Evolutionary conservation across 2,888 invertebrate species (phyloP).

Genomic region (Brachypalpus laphriformis): DNA sequence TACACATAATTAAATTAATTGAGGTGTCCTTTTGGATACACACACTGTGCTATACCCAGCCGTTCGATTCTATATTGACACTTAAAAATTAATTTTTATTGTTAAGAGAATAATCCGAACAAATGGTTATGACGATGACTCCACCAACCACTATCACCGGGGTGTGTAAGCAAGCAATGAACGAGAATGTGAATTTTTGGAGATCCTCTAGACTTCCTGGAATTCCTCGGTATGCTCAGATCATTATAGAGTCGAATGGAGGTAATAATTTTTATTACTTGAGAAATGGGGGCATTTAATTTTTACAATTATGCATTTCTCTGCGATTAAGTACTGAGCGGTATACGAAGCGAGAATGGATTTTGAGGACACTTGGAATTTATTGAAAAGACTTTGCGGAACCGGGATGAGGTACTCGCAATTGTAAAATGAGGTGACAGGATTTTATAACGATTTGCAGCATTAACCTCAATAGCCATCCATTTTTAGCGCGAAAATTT

Average conservation of each 20-base stretch:
- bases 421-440: too few relatives aligned
- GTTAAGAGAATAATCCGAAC: conserved; percentile 57
- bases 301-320: conserved; percentile 5
- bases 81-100: conserved; percentile 74
- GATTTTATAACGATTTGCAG: too few relatives aligned
- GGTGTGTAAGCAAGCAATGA: too few relatives aligned
- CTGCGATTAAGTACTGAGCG: neutral
- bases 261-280: conserved; percentile 53
- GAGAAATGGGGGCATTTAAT: conserved; percentile 36
- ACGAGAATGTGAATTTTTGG: conserved; percentile 39
- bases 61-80: conserved; percentile 61
- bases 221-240: conserved; percentile 31
- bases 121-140: conserved; percentile 62
- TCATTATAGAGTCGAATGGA: conserved; percentile 30
- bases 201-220: conserved; percentile 61
- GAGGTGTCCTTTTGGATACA: conserved; percentile 64
- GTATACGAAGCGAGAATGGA: too few relatives aligned
- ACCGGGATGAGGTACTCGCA: too few relatives aligned
- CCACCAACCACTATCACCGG: conserved; percentile 16
- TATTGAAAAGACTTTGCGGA: neutral
- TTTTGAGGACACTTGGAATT: neutral
- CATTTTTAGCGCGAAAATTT: too few relatives aligned
- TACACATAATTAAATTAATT: conserved; percentile 73
- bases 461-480: too few relatives aligned
- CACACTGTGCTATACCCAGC: neutral